Conservation (phyloP, 2,888 invertebrate genomes). For the Aradus depressus region DNA sequence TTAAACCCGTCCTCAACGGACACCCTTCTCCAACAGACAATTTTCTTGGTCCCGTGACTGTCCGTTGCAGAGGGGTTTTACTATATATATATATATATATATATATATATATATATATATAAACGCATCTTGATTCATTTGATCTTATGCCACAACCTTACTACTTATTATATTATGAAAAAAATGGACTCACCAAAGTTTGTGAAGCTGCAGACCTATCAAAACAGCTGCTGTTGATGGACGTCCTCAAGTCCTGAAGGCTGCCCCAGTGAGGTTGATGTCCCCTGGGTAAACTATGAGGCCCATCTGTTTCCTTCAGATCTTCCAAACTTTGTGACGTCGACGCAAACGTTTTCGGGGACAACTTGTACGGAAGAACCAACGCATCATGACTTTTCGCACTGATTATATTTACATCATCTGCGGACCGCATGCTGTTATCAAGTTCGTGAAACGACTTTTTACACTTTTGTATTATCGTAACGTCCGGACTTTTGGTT, state of each 20-base stretch:
- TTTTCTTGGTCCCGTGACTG: too few relatives aligned
- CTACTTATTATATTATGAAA: too few relatives aligned
- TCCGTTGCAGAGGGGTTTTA: too few relatives aligned
- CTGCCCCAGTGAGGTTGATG: conserved; percentile 46
- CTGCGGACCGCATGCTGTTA: conserved; percentile 39
- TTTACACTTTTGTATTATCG: conserved; percentile 20
- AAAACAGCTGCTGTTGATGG: conserved; percentile 30
- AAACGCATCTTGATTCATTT: too few relatives aligned
- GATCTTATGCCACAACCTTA: too few relatives aligned
- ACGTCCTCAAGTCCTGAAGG: conserved; percentile 49
- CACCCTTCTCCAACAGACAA: too few relatives aligned
- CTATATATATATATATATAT: too few relatives aligned
- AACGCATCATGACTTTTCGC: conserved; percentile 45
- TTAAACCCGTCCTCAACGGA: too few relatives aligned
- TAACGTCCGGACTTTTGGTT: conserved; percentile 38
- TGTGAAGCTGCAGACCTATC: conserved; percentile 27
- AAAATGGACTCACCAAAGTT: conserved; percentile 34
- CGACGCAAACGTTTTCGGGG: conserved; percentile 52
- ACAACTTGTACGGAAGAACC: conserved; percentile 43
- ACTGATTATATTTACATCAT: conserved; percentile 46
- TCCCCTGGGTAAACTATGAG: conserved; percentile 21
- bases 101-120: too few relatives aligned
- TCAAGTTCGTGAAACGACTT: conserved; percentile 34
- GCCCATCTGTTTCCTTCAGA: conserved; percentile 34
- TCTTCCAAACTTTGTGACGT: conserved; percentile 38